Base-by-base conservation (phyloP, 1,140 invertebrate species). In the Drepana arcuata region DNA sequence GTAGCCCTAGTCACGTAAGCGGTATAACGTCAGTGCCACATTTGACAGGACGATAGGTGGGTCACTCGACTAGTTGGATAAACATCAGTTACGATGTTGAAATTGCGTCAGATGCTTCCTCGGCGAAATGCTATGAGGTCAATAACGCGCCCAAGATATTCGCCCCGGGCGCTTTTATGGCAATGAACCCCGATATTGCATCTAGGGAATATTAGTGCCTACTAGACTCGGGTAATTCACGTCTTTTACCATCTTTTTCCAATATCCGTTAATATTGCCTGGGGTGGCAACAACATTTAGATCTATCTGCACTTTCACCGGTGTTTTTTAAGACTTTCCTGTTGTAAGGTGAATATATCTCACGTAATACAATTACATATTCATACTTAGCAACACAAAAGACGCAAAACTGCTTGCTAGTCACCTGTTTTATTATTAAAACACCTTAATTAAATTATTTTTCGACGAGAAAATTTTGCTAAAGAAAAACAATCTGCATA, bases 161-260 rank as follows among this genome's bases (percentile, higher is more conserved):
- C 51, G 60, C 55, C 49, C 50, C 41, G 39, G 50, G 56, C 54
- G 61, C 38, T 57, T 60, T 66, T 60, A 66, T 55, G 51, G 59
- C 52, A 63, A 62, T 49, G 58, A 64, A 50, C 47, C 47, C 38
- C 55, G 62, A 71, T 72, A 69, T 72, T 72, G 58, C 59, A 62
- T 48, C 53, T 45, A 48, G 45, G 40, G 53, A 60, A 61, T 72
- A 72, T 72, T 72, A 72, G 58, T 60, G 55, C 39, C 60, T 57
- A 59, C 59, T 58, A 50, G 48, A 38, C 44, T 53, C 56, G 62
- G 58, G 41, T 49, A 52, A 60, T 49, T 59, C 40, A 48, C 57
- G 44, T 64, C 51, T 64, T 65, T 61, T 52, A 59, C 59, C 59
- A 62, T 71, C 58, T 63, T 65, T 71, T 64, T 60, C 64, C 68